Conservation (phyloP, 2,113 vertebrate genomes). For the Pundamilia nyererei region DNA sequence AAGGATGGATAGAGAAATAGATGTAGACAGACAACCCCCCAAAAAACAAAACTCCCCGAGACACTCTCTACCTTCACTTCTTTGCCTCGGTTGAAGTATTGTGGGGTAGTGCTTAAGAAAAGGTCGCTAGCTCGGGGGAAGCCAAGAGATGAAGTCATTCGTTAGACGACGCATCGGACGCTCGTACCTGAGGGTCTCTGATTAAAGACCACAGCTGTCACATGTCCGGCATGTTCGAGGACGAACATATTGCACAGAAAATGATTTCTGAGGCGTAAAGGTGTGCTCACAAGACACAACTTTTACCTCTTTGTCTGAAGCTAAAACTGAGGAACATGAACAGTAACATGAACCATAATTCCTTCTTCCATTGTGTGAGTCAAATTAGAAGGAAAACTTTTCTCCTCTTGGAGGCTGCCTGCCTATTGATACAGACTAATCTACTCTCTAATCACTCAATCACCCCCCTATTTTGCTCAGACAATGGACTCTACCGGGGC, state of each 20-base stretch:
- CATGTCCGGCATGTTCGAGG: background rate
- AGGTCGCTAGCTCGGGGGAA: slow-evolving; percentile 44
- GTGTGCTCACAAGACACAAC: background rate
- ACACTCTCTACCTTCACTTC: background rate
- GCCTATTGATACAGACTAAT: slow-evolving; percentile 35
- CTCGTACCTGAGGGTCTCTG: background rate
- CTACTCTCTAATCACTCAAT: slow-evolving; percentile 41
- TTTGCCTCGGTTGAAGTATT: slow-evolving; percentile 15
- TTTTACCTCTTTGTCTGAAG: background rate
- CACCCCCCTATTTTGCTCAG: slow-evolving; percentile 6
- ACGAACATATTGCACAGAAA: background rate
- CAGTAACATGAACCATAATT: background rate
- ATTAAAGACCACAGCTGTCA: slow-evolving; percentile 7
- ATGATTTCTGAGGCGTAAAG: background rate
- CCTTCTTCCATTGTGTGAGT: background rate
- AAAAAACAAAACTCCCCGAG: background rate
- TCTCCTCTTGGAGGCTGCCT: background rate
- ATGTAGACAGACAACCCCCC: background rate
- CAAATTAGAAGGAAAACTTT: background rate
- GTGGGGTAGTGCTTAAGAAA: slow-evolving; percentile 28
- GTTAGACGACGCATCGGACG: slow-evolving; percentile 22
- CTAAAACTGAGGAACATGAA: background rate
- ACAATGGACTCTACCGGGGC: slow-evolving; percentile 49
- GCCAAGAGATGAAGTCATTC: slow-evolving; percentile 40
- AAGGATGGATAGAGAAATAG: background rate